Percentiles rank a stretch among this genome's conserved stretches.
Evolutionary conservation across 2,113 vertebrate species (phyloP).

Genomic region (Haemorhous mexicanus): DNA sequence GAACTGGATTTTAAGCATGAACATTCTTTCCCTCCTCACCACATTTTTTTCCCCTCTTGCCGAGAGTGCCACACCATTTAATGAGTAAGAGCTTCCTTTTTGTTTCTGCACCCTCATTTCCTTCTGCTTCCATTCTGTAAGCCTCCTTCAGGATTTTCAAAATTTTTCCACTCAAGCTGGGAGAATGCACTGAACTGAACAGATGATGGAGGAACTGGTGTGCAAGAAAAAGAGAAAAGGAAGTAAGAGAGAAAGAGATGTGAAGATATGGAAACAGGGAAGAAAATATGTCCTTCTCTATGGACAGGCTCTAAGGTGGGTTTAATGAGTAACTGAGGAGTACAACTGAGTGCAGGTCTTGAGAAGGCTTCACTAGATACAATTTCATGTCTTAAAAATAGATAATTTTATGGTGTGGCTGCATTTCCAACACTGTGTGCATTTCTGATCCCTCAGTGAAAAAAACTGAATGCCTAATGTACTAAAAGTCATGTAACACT

Average conservation of each 20-base stretch:
- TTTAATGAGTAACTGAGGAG: background rate
- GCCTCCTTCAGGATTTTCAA: background rate
- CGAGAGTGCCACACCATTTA: background rate
- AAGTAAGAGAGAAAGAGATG: background rate
- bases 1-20: background rate
- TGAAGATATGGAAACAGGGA: background rate
- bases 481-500: background rate
- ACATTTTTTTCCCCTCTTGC: background rate
- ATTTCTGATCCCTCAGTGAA: background rate
- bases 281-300: background rate
- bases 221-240: background rate
- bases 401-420: background rate
- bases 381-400: background rate
- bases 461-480: accelerated
- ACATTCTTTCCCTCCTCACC: background rate
- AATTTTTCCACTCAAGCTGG: background rate
- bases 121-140: background rate
- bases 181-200: background rate
- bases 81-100: constrained; percentile 14
- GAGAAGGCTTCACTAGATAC: background rate
- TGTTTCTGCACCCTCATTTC: constrained; percentile 28
- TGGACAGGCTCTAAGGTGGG: background rate
- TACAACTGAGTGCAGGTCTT: background rate
- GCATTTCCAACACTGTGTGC: background rate
- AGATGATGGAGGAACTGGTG: background rate